These are phyloP conservation scores for Uria lomvia DNA, from an alignment of 2,113 vertebrate genomes.

Conservation along the genomic window DNA sequence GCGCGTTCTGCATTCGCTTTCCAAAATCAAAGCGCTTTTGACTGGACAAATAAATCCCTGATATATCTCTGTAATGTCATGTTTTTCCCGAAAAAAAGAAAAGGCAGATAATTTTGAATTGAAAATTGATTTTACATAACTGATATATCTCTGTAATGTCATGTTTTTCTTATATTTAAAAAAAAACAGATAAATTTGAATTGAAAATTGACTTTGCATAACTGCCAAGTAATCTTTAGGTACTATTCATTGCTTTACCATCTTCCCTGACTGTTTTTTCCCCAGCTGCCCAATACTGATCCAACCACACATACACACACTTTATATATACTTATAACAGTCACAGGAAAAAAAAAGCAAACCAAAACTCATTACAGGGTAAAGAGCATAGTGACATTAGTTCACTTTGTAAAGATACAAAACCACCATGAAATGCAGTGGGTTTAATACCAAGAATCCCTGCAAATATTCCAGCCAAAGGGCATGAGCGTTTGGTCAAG, in stretches of 20 bases:
- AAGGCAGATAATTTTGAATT: not conserved
- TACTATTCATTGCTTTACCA: not conserved
- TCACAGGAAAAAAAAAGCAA: not conserved
- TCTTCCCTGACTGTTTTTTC: not conserved
- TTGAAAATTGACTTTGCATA: not conserved
- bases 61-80: not conserved
- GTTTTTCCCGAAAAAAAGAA: not conserved
- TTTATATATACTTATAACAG: not conserved
- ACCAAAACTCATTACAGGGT: not conserved
- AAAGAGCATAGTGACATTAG: not conserved
- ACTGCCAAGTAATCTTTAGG: not conserved
- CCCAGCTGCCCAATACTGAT: not conserved
- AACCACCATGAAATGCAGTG: not conserved
- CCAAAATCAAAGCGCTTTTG: conserved; percentile 14
- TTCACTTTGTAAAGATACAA: not conserved
- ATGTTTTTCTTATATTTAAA: not conserved
- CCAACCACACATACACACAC: not conserved
- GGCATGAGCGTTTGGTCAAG: not conserved
- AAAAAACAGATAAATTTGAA: not conserved
- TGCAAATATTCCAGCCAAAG: not conserved
- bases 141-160: not conserved
- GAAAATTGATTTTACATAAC: not conserved
- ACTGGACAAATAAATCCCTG: not conserved
- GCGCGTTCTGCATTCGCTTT: not conserved
- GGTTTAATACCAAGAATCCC: not conserved